Evolutionary conservation across 2,888 invertebrate species (phyloP), one percentile per base, ranked within the genome.

Genomic region (Philereme transversata): DNA sequence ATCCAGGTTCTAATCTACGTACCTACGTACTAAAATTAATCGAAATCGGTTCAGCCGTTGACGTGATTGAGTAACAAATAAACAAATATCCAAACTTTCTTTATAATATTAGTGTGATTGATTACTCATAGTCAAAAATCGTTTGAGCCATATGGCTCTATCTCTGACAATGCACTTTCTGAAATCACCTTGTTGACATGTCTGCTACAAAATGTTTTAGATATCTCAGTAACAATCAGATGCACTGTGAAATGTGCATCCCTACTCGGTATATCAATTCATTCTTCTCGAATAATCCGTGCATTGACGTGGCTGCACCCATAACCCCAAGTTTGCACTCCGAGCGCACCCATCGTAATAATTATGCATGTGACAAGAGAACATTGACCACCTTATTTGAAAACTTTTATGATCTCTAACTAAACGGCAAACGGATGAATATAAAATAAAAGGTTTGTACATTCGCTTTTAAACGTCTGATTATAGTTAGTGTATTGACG

Each of bases 261-360:
- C 65, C 65, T 51, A 63, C 58, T 56, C 41, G n/a, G 49, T 51
- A 65, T 62, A 64, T 62, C 65, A 67, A 65, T 65, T 67, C 65
- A 79, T 77, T 81, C 72, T 82, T 83, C 82, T 83, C 82, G 79
- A 84, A 89, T 89, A 88, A 88, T 84, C 88, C 87, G 88, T 79
- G 73, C 89, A 86, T 87, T 88, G 88, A 88, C 90, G 78, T 84
- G 77, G 80, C 75, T 82, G 82, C 80, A 81, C 76, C 77, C 82
- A 79, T 86, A 85, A 85, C 84, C 79, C 76, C 74, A 78, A 77
- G 75, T 80, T 76, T 73, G 74, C 76, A 77, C 76, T 74, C 76
- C 67, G 75, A 78, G 75, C 77, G 75, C 77, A 75, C 75, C 79
- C 76, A 76, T 77, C 77, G 77, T 76, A 76, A 77, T 76, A 22